Percentiles rank a stretch among this genome's conserved stretches.
Conservation (phyloP, 2,797 vertebrate species). For the Xiphorhynchus erythropygius region DNA sequence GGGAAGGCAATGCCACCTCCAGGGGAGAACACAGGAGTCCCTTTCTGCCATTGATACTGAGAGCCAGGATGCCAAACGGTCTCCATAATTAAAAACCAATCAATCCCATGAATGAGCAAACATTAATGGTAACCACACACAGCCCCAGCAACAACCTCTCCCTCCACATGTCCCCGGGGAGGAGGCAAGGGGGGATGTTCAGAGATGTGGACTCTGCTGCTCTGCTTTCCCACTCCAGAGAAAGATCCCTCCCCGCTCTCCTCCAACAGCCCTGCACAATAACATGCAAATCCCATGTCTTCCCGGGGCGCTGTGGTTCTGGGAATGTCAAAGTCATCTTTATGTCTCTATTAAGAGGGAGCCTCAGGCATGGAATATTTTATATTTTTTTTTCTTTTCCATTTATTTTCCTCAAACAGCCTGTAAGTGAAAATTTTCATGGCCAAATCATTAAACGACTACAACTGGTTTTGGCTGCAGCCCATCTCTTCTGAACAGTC, state of each 20-base stretch:
- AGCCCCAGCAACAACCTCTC: conserved; percentile 52
- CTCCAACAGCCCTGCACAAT: conserved; percentile 52
- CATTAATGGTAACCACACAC: not conserved
- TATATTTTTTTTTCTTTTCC: not conserved
- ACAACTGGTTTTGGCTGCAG: conserved; percentile 48
- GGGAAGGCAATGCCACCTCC: conserved; percentile 39
- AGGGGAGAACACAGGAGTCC: conserved; percentile 29
- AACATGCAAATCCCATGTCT: conserved; percentile 49
- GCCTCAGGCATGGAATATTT: conserved; percentile 63
- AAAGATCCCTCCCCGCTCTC: conserved; percentile 2
- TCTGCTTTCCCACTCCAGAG: conserved; percentile 41
- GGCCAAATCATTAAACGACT: conserved; percentile 59
- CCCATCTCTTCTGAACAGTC: conserved; percentile 49
- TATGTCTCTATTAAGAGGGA: conserved; percentile 64
- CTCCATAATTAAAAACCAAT: conserved; percentile 53
- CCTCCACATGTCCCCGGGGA: not conserved
- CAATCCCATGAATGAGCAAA: conserved; percentile 31
- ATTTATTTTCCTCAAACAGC: conserved; percentile 63
- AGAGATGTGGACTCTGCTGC: conserved; percentile 7
- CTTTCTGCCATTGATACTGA: conserved; percentile 21
- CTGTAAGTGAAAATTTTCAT: conserved; percentile 62
- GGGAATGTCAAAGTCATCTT: conserved; percentile 62
- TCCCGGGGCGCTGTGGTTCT: conserved; percentile 42
- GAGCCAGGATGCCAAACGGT: not conserved
- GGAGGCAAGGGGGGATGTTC: not conserved